Evolutionary conservation across 2,797 vertebrate genomes (phyloP).

Genomic region (Microctenopoma stevenorrisi): DNA sequence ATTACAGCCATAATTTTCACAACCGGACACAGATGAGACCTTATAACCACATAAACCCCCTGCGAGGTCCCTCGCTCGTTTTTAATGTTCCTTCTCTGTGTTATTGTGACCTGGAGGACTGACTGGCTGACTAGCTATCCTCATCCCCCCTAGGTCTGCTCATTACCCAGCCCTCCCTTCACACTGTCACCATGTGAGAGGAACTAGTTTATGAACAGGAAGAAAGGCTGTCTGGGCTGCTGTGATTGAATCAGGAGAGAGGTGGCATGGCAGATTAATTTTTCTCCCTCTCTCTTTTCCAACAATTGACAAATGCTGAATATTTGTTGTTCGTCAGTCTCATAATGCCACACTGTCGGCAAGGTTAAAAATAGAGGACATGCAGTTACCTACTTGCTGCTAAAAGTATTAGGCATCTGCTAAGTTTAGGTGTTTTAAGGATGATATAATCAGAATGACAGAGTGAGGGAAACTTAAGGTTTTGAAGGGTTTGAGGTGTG

Average conservation of each 20-base stretch:
- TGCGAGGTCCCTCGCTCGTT: conserved; percentile 62
- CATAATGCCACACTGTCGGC: conserved; percentile 46
- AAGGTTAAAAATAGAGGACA: conserved; percentile 34
- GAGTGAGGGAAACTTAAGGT: conserved; percentile 23
- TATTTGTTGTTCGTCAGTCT: conserved; percentile 44
- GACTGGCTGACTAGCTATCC: conserved; percentile 73
- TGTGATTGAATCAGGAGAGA: conserved; percentile 84
- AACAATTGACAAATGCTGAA: conserved; percentile 43
- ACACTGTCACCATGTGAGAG: conserved; percentile 78
- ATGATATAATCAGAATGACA: conserved; percentile 37
- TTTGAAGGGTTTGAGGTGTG: conserved; percentile 12
- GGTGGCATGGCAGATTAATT: conserved; percentile 73
- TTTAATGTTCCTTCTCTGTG: conserved; percentile 83
- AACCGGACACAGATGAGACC: conserved; percentile 78
- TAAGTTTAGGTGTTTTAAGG: conserved; percentile 46
- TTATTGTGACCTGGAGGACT: conserved; percentile 76
- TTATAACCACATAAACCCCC: conserved; percentile 75
- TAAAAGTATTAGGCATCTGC: conserved; percentile 16
- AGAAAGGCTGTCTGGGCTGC: conserved; percentile 66
- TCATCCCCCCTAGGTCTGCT: conserved; percentile 67
- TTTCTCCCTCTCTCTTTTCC: conserved; percentile 39
- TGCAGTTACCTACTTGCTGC: conserved; percentile 17
- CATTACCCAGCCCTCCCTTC: conserved; percentile 63
- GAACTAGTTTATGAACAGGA: conserved; percentile 83
- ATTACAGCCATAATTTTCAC: conserved; percentile 88